Percentiles rank a stretch among this genome's conserved stretches.
Conservation (phyloP, 2,888 invertebrate genomes). For the Drosophila nr. perissopoda region DNA sequence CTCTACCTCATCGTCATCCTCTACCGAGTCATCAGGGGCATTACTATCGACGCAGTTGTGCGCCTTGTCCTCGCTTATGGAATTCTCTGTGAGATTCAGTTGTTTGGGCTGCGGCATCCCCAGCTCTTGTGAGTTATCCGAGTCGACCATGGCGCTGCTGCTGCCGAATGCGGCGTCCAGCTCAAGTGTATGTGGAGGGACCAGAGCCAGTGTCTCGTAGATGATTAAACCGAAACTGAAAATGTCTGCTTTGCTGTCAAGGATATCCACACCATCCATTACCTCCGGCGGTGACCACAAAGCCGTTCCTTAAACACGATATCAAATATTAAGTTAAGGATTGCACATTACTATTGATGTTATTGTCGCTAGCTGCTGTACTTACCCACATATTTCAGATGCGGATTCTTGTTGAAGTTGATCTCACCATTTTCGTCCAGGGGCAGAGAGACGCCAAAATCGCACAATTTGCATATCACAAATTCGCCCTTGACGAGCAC, state of each 20-base stretch:
- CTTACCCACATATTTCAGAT: slow-evolving; percentile 87
- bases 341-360: background rate
- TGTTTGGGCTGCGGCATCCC: slow-evolving; percentile 15
- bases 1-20: slow-evolving; percentile 9
- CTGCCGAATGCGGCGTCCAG: slow-evolving; percentile 54
- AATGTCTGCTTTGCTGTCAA: slow-evolving; percentile 91
- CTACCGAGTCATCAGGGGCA: background rate
- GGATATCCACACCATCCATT: slow-evolving; percentile 86
- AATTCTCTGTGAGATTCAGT: slow-evolving; percentile 13
- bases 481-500: slow-evolving; percentile 91
- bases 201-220: slow-evolving; percentile 92
- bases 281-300: slow-evolving; percentile 94
- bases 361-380: slow-evolving; percentile 1
- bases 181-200: slow-evolving; percentile 88
- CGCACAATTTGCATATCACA: slow-evolving; percentile 91
- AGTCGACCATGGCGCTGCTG: slow-evolving; percentile 41
- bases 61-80: background rate
- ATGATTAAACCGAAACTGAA: slow-evolving; percentile 92
- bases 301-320: slow-evolving; percentile 87
- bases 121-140: slow-evolving; percentile 40
- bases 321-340: no score
- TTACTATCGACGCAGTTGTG: background rate
- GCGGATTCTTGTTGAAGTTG: slow-evolving; percentile 86
- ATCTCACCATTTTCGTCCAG: slow-evolving; percentile 88
- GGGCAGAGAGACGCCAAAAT: slow-evolving; percentile 93